These are phyloP conservation scores for Platerodrilus igneus DNA, from an alignment of 2,888 invertebrate genomes.

Conservation along the genomic window DNA sequence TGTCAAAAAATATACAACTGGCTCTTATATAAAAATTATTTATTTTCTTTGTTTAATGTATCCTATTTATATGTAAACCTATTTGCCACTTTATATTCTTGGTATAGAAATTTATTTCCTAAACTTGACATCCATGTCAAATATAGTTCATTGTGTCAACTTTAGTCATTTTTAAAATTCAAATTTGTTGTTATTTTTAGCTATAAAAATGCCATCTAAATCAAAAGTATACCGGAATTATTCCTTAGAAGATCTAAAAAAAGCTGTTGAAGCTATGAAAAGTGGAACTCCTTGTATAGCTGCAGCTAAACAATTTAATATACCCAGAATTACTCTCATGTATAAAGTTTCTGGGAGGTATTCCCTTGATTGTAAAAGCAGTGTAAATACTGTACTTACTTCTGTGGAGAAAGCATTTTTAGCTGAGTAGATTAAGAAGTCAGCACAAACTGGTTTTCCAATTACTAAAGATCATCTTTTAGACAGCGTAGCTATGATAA, in stretches of 20 bases:
- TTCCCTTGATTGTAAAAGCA: not conserved
- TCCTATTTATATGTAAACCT: too few species aligned
- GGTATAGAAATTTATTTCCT: too few species aligned
- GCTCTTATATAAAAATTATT: not conserved
- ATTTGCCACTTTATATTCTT: too few species aligned
- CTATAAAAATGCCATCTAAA: not conserved
- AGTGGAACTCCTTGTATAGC: not conserved
- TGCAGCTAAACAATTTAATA: slow-evolving; percentile 1
- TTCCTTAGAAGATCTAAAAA: slow-evolving; percentile 1
- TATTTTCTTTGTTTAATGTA: not conserved
- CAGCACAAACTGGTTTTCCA: slow-evolving; percentile 1
- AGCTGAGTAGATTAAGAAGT: not conserved
- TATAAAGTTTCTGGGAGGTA: not conserved
- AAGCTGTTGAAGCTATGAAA: slow-evolving; percentile 1
- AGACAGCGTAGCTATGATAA: too few species aligned
- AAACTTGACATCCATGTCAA: not conserved
- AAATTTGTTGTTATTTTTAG: not conserved
- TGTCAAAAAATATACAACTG: slow-evolving; percentile 1
- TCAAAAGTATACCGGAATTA: not conserved
- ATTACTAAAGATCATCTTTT: slow-evolving; percentile 1
- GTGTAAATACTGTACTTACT: not conserved
- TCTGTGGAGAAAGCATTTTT: not conserved
- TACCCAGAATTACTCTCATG: slow-evolving; percentile 1
- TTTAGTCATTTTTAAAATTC: not conserved
- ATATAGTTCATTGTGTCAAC: not conserved